phyloP scores from a whole-genome alignment of 30 jellyfish, hydroid and myxozoan species.

The Chrysaora quinquecirrha region DNA sequence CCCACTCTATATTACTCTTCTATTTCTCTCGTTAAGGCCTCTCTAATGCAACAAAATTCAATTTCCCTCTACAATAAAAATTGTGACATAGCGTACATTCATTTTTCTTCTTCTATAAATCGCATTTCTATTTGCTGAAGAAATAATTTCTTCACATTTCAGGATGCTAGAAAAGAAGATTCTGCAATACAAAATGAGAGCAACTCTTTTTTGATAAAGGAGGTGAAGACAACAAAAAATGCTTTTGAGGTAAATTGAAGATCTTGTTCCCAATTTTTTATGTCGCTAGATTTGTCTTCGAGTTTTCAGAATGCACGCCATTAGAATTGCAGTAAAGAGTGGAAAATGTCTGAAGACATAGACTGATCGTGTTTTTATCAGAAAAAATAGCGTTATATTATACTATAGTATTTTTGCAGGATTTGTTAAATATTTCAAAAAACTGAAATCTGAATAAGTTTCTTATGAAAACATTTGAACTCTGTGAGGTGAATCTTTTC shows the following conservation, averaged over 20 bases:
- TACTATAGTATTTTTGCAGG: not conserved
- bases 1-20: too few species aligned
- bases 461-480: too few species aligned
- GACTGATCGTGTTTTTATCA: not conserved
- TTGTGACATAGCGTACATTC: too few species aligned
- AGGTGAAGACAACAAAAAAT: conserved; percentile 20
- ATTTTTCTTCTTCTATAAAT: too few species aligned
- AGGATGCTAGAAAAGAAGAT: not conserved
- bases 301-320: not conserved
- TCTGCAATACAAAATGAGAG: not conserved
- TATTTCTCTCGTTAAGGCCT: too few species aligned
- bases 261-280: not conserved
- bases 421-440: too few species aligned
- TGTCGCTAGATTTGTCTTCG: not conserved
- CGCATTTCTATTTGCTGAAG: not conserved
- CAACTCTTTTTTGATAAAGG: not conserved
- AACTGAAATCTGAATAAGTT: too few species aligned
- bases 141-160: not conserved
- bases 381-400: too few species aligned
- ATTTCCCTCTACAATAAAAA: too few species aligned
- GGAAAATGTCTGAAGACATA: not conserved
- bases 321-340: not conserved
- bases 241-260: conserved; percentile 14
- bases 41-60: too few species aligned
- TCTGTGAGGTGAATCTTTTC: too few species aligned